These are phyloP conservation scores for Drosophila melanosoma DNA, from an alignment of 2,888 invertebrate genomes.

Conservation along the genomic window DNA sequence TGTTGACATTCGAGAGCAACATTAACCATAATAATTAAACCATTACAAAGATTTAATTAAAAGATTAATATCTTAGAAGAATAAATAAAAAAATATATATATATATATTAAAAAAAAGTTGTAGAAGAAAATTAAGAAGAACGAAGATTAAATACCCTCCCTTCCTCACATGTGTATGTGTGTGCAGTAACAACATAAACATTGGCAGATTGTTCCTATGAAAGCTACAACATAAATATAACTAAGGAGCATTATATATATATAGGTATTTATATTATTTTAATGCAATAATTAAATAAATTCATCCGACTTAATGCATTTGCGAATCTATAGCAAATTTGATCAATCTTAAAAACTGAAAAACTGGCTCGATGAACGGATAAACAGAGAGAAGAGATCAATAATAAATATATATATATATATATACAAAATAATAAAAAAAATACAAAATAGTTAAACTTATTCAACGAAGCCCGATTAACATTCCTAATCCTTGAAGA, in stretches of 20 bases:
- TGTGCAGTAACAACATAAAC: background rate
- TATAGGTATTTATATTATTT: background rate
- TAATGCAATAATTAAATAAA: background rate
- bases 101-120: background rate
- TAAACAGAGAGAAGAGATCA: background rate
- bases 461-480: background rate
- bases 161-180: background rate
- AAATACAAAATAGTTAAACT: background rate
- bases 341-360: background rate
- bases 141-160: background rate
- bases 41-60: constrained; percentile 9
- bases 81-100: background rate
- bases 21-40: constrained; percentile 7
- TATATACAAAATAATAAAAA: too few relatives aligned
- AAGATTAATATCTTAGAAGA: background rate
- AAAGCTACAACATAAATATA: background rate
- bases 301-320: background rate
- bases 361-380: background rate
- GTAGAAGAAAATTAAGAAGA: background rate
- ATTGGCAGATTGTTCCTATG: background rate
- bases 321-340: background rate
- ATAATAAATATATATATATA: background rate
- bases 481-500: background rate
- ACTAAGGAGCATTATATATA: background rate
- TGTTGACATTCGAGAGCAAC: background rate